phyloP scores from a whole-genome alignment of 2,888 invertebrate genomes.

The Empis stercorea region DNA sequence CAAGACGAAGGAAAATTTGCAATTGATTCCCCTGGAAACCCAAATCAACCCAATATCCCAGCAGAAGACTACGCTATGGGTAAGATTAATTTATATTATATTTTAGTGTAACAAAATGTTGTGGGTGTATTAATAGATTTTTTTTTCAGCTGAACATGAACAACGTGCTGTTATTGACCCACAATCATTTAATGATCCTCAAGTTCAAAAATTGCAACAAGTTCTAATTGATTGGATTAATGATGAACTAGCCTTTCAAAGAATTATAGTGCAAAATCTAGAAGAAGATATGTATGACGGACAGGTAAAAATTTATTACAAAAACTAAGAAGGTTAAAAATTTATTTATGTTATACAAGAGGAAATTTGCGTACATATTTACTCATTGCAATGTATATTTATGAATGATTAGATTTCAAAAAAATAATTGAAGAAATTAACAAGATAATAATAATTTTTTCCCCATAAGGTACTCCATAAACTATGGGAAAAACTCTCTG shows the following conservation, averaged over 20 bases:
- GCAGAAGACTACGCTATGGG: conserved; percentile 88
- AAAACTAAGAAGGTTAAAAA: too few species aligned
- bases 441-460: too few species aligned
- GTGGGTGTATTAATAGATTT: neutral
- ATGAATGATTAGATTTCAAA: too few species aligned
- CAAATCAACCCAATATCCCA: conserved; percentile 72
- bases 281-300: conserved; percentile 98
- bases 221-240: conserved; percentile 97
- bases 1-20: conserved; percentile 93
- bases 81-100: conserved; percentile 39
- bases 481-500: conserved; percentile 69
- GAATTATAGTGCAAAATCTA: conserved; percentile 94
- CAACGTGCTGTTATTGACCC: conserved; percentile 93
- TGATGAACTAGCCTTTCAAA: conserved; percentile 87
- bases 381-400: too few species aligned
- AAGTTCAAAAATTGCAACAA: conserved; percentile 68
- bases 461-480: conserved; percentile 59
- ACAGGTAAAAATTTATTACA: conserved; percentile 55
- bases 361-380: too few species aligned
- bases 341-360: too few species aligned
- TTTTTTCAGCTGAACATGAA: conserved; percentile 79
- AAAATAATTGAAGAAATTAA: too few species aligned
- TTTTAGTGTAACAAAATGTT: too few species aligned
- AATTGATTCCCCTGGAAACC: conserved; percentile 91
- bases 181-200: conserved; percentile 72